These are phyloP conservation scores for Takifugu flavidus DNA, from an alignment of 2,113 vertebrate genomes.

Conservation along the genomic window DNA sequence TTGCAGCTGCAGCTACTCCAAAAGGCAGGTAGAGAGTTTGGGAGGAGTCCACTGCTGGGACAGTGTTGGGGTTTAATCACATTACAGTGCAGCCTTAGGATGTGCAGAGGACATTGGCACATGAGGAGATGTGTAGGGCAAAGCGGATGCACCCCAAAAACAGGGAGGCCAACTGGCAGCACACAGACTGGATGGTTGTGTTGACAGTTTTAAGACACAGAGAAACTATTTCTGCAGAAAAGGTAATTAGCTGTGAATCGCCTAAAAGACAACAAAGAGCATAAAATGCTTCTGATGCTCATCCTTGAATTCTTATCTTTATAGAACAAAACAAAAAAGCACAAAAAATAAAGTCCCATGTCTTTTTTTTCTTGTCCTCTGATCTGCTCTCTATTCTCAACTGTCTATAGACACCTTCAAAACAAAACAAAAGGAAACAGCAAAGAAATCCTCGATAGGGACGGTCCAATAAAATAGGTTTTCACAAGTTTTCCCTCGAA, in stretches of 20 bases:
- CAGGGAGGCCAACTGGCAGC: conserved; percentile 33
- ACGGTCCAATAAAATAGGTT: conserved; percentile 44
- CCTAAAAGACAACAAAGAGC: conserved; percentile 38
- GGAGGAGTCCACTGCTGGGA: conserved; percentile 62
- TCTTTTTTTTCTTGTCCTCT: conserved; percentile 36
- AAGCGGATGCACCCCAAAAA: conserved; percentile 37
- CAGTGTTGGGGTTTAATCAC: conserved; percentile 67
- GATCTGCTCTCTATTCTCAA: conserved; percentile 21
- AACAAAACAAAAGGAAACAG: conserved; percentile 45
- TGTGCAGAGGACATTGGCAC: conserved; percentile 69
- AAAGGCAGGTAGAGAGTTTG: conserved; percentile 59
- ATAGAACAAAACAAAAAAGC: conserved; percentile 38
- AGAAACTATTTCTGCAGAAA: conserved; percentile 42
- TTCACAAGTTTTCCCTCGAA: conserved; percentile 48
- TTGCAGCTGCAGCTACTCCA: conserved; percentile 63
- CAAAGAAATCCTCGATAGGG: conserved; percentile 32
- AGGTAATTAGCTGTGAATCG: conserved; percentile 52
- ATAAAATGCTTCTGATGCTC: conserved; percentile 47
- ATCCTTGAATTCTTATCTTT: conserved; percentile 55
- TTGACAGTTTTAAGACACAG: conserved; percentile 55
- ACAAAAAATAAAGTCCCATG: not conserved
- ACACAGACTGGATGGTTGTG: conserved; percentile 27
- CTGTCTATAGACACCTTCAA: conserved; percentile 6
- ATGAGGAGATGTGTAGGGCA: conserved; percentile 67
- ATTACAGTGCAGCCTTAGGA: conserved; percentile 61